These are phyloP conservation scores for Pachycephala philippinensis DNA, from an alignment of 2,113 vertebrate species.

Conservation along the genomic window DNA sequence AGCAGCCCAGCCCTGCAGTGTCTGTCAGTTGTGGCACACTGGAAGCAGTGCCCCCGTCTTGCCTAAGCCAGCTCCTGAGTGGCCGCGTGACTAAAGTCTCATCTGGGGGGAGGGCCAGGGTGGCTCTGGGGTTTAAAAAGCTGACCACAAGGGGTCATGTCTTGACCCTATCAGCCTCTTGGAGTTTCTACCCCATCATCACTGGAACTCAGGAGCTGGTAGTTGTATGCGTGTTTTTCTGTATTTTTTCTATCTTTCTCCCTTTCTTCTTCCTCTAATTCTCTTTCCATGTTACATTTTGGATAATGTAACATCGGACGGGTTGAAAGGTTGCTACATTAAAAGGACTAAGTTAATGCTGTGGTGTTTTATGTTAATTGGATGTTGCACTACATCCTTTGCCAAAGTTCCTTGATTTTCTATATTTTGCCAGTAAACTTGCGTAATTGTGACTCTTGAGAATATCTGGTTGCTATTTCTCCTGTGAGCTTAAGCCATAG, in stretches of 20 bases:
- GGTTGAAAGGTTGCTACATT: neutral
- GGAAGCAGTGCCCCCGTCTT: neutral
- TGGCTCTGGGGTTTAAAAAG: neutral
- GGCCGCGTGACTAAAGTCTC: fast-evolving
- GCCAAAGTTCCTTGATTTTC: neutral
- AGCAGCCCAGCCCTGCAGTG: neutral
- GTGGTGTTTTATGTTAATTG: neutral
- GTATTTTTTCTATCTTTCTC: neutral
- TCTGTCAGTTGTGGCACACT: neutral
- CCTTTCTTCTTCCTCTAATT: neutral
- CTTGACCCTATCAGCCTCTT: neutral
- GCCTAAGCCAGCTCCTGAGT: neutral
- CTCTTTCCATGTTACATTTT: neutral
- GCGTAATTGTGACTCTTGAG: neutral
- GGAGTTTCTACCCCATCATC: neutral
- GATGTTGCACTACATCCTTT: neutral
- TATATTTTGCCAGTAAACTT: neutral
- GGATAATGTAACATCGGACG: fast-evolving
- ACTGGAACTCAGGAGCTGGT: neutral
- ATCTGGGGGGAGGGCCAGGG: neutral
- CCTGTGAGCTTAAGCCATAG: neutral
- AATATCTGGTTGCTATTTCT: neutral
- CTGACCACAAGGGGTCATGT: neutral
- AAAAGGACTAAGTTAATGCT: neutral
- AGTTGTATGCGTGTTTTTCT: neutral